Conservation (phyloP, 2,888 invertebrate genomes). For the Cheilosia pagana region DNA sequence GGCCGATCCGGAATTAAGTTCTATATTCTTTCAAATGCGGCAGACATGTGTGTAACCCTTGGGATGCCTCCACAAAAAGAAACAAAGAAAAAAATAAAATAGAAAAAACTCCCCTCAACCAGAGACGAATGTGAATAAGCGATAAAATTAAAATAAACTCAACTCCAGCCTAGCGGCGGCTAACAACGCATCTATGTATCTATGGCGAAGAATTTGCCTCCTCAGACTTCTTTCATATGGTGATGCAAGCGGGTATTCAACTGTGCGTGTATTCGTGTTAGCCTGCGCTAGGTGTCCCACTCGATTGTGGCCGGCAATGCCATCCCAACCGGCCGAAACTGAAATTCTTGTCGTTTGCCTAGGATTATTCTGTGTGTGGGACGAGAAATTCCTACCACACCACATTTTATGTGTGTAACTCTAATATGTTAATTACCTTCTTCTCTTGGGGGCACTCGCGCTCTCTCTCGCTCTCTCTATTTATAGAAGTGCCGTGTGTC, state of each 20-base stretch:
- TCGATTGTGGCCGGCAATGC: slow-evolving; percentile 3
- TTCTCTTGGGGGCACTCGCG: slow-evolving; percentile 46
- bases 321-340: slow-evolving; percentile 15
- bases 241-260: slow-evolving; percentile 7
- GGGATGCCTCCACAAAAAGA: slow-evolving; percentile 18
- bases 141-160: slow-evolving; percentile 70
- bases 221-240: slow-evolving; percentile 27
- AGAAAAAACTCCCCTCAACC: background rate
- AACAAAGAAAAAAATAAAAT: slow-evolving; percentile 3
- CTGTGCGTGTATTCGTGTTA: slow-evolving; percentile 3
- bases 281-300: slow-evolving; percentile 40
- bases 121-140: slow-evolving; percentile 65
- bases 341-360: slow-evolving; percentile 56
- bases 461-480: slow-evolving; percentile 42
- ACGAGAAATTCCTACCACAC: slow-evolving; percentile 75
- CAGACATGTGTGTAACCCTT: slow-evolving; percentile 44
- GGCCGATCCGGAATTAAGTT: slow-evolving; percentile 65
- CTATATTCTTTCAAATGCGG: slow-evolving; percentile 30
- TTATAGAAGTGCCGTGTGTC: slow-evolving; percentile 32
- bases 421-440: slow-evolving; percentile 77
- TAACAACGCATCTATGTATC: slow-evolving; percentile 18
- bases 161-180: slow-evolving; percentile 30
- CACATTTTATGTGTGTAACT: slow-evolving; percentile 76
- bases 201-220: slow-evolving; percentile 31
- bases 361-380: slow-evolving; percentile 74